Evolutionary conservation across 2,113 vertebrate genomes (phyloP).

Genomic region (Rhinoptilus africanus): DNA sequence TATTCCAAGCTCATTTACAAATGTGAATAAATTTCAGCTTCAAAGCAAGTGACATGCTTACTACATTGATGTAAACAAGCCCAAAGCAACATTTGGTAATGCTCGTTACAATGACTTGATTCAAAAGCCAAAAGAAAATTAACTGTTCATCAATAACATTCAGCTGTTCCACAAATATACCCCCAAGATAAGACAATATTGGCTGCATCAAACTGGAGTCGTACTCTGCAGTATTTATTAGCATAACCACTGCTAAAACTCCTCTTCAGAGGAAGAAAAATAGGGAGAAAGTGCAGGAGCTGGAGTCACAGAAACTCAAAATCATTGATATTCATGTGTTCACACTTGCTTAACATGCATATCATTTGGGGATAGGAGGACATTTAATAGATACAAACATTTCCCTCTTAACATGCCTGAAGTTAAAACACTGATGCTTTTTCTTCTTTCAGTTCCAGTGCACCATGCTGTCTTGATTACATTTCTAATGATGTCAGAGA

Average conservation of each 20-base stretch:
- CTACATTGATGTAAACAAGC: constrained; percentile 10
- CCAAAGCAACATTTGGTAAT: constrained; percentile 10
- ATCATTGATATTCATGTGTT: not conserved
- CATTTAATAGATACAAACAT: not conserved
- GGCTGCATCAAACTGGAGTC: not conserved
- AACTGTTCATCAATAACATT: not conserved
- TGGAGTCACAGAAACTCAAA: not conserved
- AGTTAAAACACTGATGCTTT: not conserved
- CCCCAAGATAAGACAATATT: not conserved
- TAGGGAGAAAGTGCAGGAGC: not conserved
- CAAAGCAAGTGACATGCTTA: constrained; percentile 32
- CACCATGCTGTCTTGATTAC: not conserved
- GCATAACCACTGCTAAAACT: not conserved
- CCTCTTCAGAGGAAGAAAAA: not conserved
- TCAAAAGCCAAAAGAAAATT: constrained; percentile 37
- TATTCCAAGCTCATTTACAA: not conserved
- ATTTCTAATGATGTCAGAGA: not conserved
- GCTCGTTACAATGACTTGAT: not conserved
- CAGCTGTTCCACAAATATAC: not conserved
- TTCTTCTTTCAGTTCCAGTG: not conserved
- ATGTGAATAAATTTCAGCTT: not conserved
- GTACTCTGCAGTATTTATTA: not conserved
- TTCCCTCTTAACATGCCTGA: not conserved
- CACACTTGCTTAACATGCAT: not conserved
- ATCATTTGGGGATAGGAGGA: not conserved